Percentiles rank a stretch among this genome's conserved stretches.
Evolutionary conservation across 53 echinoderm and acorn worm species (phyloP).

Genomic region (Patiria pectinifera): DNA sequence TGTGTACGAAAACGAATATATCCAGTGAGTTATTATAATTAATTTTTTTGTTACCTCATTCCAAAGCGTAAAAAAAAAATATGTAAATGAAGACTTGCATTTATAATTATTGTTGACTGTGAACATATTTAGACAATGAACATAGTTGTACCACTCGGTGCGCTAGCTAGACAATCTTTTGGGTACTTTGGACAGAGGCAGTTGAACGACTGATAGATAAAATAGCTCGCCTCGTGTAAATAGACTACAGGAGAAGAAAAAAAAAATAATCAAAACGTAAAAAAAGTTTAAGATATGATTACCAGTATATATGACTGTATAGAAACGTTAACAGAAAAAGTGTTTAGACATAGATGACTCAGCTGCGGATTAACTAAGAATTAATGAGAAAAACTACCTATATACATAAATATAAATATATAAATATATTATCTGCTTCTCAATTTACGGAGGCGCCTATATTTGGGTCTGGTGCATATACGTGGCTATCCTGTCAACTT

Average conservation of each 20-base stretch:
- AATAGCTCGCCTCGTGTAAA: constrained; percentile 53
- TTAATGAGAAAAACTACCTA: constrained; percentile 19
- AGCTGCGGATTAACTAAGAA: constrained; percentile 48
- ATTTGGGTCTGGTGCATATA: constrained; percentile 53
- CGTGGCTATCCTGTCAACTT: constrained; percentile 9
- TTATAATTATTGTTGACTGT: constrained; percentile 43
- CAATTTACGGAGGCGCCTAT: background rate
- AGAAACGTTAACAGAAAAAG: constrained; percentile 41
- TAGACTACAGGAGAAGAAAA: constrained; percentile 35
- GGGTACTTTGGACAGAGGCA: constrained; percentile 49
- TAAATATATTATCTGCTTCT: constrained; percentile 57
- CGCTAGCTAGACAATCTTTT: constrained; percentile 51
- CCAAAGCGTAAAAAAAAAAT: constrained; percentile 28
- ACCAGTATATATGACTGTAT: constrained; percentile 58
- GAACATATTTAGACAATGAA: constrained; percentile 51
- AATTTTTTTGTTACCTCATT: constrained; percentile 42
- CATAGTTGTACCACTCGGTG: constrained; percentile 40
- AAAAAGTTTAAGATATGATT: constrained; percentile 2
- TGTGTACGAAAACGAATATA: constrained; percentile 4
- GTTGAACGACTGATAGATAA: constrained; percentile 22
- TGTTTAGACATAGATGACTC: constrained; percentile 52
- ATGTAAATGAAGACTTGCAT: constrained; percentile 42
- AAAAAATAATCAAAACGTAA: background rate
- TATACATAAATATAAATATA: constrained; percentile 68
- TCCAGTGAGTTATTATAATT: constrained; percentile 9